Percentiles rank a stretch among this genome's conserved stretches.
These are phyloP conservation scores for Odontocolon sp. DNA, from an alignment of 2,888 invertebrate species.

Conservation along the genomic window DNA sequence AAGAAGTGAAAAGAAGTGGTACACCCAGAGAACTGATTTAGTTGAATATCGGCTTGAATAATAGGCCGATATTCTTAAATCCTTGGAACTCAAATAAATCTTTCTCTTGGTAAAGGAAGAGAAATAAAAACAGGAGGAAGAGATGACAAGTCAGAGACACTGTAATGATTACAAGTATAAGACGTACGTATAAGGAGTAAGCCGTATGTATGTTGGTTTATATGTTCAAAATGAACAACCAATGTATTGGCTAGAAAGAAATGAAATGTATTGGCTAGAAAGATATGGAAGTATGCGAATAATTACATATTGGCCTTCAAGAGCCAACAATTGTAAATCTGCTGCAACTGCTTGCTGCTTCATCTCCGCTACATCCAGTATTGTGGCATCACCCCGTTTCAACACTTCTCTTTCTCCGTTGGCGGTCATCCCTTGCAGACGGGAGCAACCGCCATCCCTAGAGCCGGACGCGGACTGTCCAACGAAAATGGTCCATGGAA, in stretches of 20 bases:
- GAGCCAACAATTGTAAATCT: no score
- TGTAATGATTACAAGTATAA: background rate
- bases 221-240: no score
- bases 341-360: constrained; percentile 57
- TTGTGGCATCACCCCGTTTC: constrained; percentile 21
- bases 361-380: constrained; percentile 55
- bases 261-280: no score
- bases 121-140: background rate
- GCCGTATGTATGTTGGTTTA: no score
- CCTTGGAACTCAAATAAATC: no score
- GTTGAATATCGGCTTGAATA: no score
- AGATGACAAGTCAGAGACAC: constrained; percentile 11
- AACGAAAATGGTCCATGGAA: constrained; percentile 66
- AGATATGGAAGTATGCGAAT: no score
- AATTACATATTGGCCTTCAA: background rate
- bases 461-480: constrained; percentile 34
- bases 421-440: constrained; percentile 36
- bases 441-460: constrained; percentile 44
- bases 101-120: no score
- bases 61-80: no score
- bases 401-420: constrained; percentile 47
- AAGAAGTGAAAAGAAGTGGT: background rate
- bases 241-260: no score
- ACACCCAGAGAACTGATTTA: no score
- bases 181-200: no score